Base-by-base conservation (phyloP, 2,113 vertebrate genomes). In the Esox niger region DNA sequence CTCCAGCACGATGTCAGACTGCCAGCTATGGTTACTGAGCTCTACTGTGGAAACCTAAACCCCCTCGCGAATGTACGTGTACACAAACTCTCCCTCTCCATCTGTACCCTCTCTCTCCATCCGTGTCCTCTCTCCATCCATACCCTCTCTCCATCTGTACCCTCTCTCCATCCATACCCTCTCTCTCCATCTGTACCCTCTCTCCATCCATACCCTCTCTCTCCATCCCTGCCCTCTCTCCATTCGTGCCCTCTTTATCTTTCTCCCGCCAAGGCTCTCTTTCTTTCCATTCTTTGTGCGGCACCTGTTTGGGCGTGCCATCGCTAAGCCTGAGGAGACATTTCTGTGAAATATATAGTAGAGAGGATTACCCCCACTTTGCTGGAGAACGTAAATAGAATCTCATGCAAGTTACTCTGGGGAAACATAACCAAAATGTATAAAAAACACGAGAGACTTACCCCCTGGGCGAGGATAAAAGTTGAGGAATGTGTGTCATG, bases 41-140 rank as follows among this genome's bases (percentile, higher is more conserved):
- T 67, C 72, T 23, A 11, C 46, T 66, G 49, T 47, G 52, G 62
- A 79, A 74, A 71, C 61, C 56, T 74, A 71, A 79, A 69, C 64
- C 27, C 57, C 29, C 2, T 30, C 11, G 6, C 15, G 26, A 54
- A 6, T 3, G 20, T n/a, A n/a, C n/a, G 20, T 54, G n/a, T n/a
- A n/a, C n/a, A 30, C 17, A 8, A 7, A 17, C 8, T 52, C 2
- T 11, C 38, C 57, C 15, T 11, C 29, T 27, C 29, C 7, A 27
- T 32, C 29, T 3, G 2, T 15, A 15, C 13, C 6, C 26, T 7
- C 13, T 29, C 9, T 29, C n/a, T 66, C 46, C 27, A 9, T 9
- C 23, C 31, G 3, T 23, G 17, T 21, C 4, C 7, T 63, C 30
- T 46, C 33, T 63, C 59, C 38, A 13, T 58, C 8, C 56, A 29